Evolutionary conservation across 2,113 vertebrate species (phyloP).

Genomic region (Entelurus aequoreus): DNA sequence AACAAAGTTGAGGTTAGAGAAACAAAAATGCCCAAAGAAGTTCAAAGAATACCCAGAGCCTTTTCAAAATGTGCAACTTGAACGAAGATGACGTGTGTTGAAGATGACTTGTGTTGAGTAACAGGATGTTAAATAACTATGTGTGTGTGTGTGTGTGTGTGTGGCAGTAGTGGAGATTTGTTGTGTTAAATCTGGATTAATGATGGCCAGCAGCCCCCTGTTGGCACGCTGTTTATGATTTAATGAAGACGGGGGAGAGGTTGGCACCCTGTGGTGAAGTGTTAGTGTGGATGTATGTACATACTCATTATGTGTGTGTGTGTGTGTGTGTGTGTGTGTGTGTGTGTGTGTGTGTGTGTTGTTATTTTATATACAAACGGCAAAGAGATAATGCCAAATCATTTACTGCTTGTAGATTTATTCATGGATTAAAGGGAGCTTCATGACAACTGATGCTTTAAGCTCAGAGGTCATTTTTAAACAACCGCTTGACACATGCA

Average conservation of each 20-base stretch:
- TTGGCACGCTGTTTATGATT: constrained; percentile 44
- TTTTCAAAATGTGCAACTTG: not conserved
- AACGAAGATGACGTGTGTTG: not conserved
- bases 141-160: constrained; percentile 33
- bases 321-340: too few relatives aligned
- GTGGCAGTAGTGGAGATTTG: constrained; percentile 44
- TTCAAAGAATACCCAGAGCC: not conserved
- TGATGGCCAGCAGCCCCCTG: constrained; percentile 34
- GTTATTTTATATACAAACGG: constrained; percentile 30
- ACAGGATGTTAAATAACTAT: constrained; percentile 48
- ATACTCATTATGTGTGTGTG: not conserved
- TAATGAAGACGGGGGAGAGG: constrained; percentile 52
- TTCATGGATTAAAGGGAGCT: constrained; percentile 22
- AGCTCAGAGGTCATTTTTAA: constrained; percentile 19
- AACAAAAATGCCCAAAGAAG: too few relatives aligned
- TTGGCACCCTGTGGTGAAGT: constrained; percentile 25
- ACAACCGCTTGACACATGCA: too few relatives aligned
- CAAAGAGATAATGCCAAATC: constrained; percentile 62
- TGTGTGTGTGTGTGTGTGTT: too few relatives aligned
- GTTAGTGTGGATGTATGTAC: not conserved
- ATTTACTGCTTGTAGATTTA: constrained; percentile 50
- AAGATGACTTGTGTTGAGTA: constrained; percentile 34
- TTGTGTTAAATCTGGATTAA: constrained; percentile 65
- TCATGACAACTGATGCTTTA: constrained; percentile 37
- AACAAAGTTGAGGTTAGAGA: too few relatives aligned